Conservation (phyloP, 1,140 invertebrate species). For the Hermetia illucens region DNA sequence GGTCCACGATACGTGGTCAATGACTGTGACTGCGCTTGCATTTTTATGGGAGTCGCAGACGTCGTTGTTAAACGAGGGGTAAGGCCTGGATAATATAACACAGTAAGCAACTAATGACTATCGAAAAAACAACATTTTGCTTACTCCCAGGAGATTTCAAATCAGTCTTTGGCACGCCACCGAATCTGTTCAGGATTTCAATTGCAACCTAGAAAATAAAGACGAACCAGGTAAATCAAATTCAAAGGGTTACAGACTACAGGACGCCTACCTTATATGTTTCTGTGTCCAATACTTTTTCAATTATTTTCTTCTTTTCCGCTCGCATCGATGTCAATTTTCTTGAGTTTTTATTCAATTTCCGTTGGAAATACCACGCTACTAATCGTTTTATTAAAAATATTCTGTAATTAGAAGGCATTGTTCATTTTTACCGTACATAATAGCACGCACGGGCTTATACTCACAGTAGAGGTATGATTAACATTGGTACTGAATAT, state of each 20-base stretch:
- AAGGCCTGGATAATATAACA: no score
- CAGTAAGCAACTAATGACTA: no score
- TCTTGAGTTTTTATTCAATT: constrained; percentile 63
- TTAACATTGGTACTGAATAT: constrained; percentile 54
- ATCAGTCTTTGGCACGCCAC: constrained; percentile 18
- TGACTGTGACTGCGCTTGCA: no score
- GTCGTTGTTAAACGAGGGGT: no score
- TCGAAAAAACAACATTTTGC: no score
- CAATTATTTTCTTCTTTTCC: constrained; percentile 79
- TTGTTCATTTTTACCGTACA: no score
- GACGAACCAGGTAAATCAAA: no score
- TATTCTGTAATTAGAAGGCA: constrained; percentile 46
- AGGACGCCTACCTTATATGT: constrained; percentile 90
- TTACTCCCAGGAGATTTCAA: no score
- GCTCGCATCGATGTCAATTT: constrained; percentile 57
- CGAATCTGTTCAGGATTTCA: constrained; percentile 23
- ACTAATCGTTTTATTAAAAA: constrained; percentile 61
- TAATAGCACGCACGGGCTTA: no score
- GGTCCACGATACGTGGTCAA: no score
- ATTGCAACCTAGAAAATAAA: constrained; percentile 18
- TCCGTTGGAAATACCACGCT: constrained; percentile 76
- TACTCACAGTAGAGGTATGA: constrained; percentile 69
- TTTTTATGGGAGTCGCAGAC: no score
- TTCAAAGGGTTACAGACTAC: no score
- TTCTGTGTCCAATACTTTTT: constrained; percentile 94